These are phyloP conservation scores for Stenodera caucasica DNA, from an alignment of 2,888 invertebrate genomes.

Conservation along the genomic window DNA sequence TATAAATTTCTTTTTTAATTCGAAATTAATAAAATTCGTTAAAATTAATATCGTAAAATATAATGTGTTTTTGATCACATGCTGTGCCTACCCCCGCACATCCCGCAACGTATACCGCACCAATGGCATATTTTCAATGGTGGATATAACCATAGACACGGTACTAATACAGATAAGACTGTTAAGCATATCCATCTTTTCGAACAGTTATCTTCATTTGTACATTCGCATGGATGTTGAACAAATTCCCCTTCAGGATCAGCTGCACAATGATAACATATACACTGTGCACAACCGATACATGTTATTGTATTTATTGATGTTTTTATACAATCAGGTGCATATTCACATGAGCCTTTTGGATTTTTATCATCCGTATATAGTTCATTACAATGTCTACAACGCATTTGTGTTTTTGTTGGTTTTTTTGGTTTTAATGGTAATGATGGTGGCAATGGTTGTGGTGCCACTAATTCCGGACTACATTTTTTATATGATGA, in stretches of 20 bases:
- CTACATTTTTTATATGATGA: constrained; percentile 65
- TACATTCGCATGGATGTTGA: constrained; percentile 83
- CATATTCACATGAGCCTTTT: constrained; percentile 82
- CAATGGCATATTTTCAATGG: constrained; percentile 83
- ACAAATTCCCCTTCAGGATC: constrained; percentile 88
- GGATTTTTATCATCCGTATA: constrained; percentile 83
- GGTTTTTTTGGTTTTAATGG: constrained; percentile 31
- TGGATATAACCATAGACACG: constrained; percentile 93
- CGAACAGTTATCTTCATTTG: constrained; percentile 69
- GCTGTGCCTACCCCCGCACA: constrained; percentile 82
- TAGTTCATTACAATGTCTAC: constrained; percentile 77
- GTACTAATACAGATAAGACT: constrained; percentile 82
- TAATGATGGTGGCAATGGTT: constrained; percentile 41
- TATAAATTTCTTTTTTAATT: background rate
- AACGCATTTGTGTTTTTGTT: constrained; percentile 50
- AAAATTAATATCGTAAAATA: constrained; percentile 48
- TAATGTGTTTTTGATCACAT: constrained; percentile 47
- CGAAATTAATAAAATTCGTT: constrained; percentile 10
- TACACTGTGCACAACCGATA: constrained; percentile 74
- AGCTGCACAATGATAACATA: constrained; percentile 92
- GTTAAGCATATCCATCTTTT: constrained; percentile 87
- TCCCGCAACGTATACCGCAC: constrained; percentile 76
- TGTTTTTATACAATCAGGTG: constrained; percentile 79
- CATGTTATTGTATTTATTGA: constrained; percentile 80
- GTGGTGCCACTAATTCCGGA: constrained; percentile 27